These are phyloP conservation scores for Bostrychus sinensis DNA, from an alignment of 2,113 vertebrate species.

Conservation along the genomic window DNA sequence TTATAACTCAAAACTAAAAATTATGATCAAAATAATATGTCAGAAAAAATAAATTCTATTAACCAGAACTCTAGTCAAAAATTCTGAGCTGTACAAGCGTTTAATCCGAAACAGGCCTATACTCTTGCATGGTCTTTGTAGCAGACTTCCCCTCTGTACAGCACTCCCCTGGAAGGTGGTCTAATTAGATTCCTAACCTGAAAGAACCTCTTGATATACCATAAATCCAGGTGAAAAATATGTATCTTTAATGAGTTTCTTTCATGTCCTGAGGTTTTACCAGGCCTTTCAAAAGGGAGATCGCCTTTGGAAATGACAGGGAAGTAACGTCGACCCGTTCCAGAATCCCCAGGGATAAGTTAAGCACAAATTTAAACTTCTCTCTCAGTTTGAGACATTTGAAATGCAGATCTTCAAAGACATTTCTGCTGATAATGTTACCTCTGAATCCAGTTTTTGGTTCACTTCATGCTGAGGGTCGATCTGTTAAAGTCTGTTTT, in stretches of 20 bases:
- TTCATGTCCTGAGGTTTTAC: slow-evolving; percentile 48
- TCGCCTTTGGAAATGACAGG: slow-evolving; percentile 41
- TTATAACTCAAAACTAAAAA: background rate
- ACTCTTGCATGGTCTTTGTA: slow-evolving; percentile 17
- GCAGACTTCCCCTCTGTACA: slow-evolving; percentile 20
- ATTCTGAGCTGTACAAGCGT: slow-evolving; percentile 18
- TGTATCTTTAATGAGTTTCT: slow-evolving; percentile 48
- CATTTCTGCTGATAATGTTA: slow-evolving; percentile 22
- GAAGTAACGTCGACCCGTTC: slow-evolving; percentile 37
- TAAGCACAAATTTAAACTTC: slow-evolving; percentile 35
- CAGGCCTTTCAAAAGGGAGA: slow-evolving; percentile 34
- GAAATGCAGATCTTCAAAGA: slow-evolving; percentile 43
- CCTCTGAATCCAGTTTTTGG: background rate
- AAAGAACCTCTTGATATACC: slow-evolving; percentile 41
- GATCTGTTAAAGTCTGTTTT: slow-evolving; percentile 20
- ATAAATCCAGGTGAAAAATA: slow-evolving; percentile 38
- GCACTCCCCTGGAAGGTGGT: slow-evolving; percentile 25
- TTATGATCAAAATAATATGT: background rate
- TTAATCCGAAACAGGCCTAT: slow-evolving; percentile 28
- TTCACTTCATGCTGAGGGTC: slow-evolving; percentile 6
- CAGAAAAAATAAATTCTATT: no score
- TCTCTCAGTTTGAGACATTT: slow-evolving; percentile 34
- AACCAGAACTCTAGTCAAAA: slow-evolving; percentile 23
- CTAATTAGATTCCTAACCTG: slow-evolving; percentile 58
- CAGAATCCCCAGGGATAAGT: slow-evolving; percentile 19